A percentile compares a stretch with the other conserved stretches of the same genome.
Evolutionary conservation across 2,113 vertebrate genomes (phyloP).

Genomic region (Ardeotis arabs): DNA sequence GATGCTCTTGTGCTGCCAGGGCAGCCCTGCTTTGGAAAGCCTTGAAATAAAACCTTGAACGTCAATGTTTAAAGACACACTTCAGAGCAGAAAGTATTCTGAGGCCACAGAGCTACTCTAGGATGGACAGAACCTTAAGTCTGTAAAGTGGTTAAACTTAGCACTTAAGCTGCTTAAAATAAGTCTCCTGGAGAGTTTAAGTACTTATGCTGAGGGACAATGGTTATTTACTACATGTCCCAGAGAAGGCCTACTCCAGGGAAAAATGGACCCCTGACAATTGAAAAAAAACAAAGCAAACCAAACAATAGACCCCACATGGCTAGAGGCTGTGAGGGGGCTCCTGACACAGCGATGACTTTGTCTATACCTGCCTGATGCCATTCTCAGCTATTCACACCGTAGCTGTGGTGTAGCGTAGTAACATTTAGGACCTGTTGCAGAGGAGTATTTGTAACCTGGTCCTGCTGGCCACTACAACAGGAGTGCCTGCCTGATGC

Average conservation of each 20-base stretch:
- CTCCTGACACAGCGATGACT: background rate
- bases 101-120: background rate
- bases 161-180: background rate
- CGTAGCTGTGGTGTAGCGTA: background rate
- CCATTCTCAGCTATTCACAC: background rate
- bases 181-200: background rate
- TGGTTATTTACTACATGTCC: background rate
- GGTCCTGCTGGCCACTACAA: background rate
- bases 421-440: too few relatives aligned
- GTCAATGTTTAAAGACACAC: background rate
- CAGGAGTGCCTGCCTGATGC: background rate
- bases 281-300: background rate
- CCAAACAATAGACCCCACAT: background rate
- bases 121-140: background rate
- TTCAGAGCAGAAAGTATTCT: background rate
- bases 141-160: background rate
- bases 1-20: background rate
- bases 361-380: background rate
- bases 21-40: background rate
- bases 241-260: background rate
- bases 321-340: background rate
- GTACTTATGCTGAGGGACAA: background rate
- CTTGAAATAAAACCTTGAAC: background rate
- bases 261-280: background rate
- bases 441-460: background rate